These are phyloP conservation scores for Cichladusa arquata DNA, from an alignment of 2,113 vertebrate species.

Conservation along the genomic window DNA sequence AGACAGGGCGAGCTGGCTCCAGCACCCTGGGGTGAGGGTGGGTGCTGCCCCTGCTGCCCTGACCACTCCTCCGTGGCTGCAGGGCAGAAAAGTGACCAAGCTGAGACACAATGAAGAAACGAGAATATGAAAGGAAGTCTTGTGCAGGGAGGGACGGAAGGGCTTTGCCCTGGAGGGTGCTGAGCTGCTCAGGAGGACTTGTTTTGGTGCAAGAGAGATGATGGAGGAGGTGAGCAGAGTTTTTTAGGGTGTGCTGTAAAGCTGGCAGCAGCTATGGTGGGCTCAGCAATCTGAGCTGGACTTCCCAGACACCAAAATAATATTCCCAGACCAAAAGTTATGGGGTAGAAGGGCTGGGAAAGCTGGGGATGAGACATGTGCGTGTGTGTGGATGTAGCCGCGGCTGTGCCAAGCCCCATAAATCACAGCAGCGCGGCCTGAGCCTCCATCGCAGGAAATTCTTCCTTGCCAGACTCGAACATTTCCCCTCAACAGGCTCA, in stretches of 20 bases:
- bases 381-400: not conserved
- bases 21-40: not conserved
- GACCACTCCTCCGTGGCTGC: fast-evolving
- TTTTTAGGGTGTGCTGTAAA: not conserved
- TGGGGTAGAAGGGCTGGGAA: not conserved
- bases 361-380: not conserved
- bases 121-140: not conserved
- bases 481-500: not conserved
- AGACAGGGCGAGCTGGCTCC: not conserved
- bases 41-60: slow-evolving; percentile 13
- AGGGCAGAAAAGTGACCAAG: not conserved
- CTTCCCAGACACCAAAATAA: not conserved
- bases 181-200: not conserved
- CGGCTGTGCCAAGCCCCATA: not conserved
- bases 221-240: not conserved
- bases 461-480: not conserved
- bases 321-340: not conserved
- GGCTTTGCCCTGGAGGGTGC: not conserved
- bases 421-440: not conserved
- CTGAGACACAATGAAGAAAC: not conserved
- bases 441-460: not conserved
- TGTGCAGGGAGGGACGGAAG: not conserved
- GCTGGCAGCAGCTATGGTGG: not conserved
- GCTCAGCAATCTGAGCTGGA: not conserved
- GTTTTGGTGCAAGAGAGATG: not conserved